These are phyloP conservation scores for Colinus virginianus DNA, from an alignment of 2,113 vertebrate species.

Conservation along the genomic window DNA sequence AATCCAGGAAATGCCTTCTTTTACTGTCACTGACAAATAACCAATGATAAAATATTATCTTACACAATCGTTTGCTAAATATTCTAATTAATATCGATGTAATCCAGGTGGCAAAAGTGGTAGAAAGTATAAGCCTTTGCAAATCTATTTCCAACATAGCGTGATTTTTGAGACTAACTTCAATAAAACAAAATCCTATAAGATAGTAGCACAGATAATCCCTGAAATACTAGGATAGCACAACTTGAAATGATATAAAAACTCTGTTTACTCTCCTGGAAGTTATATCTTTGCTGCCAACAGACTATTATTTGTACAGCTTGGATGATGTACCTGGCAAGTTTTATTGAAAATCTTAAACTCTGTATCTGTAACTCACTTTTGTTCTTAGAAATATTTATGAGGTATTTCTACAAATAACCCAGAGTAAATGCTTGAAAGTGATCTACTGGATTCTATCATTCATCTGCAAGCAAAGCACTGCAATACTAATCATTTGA, in stretches of 20 bases:
- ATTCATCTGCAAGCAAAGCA: background rate
- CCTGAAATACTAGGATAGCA: background rate
- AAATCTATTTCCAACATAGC: background rate
- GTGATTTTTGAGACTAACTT: background rate
- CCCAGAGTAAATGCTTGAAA: background rate
- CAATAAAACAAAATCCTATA: background rate
- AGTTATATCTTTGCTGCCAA: background rate
- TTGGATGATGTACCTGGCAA: background rate
- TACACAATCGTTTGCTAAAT: background rate
- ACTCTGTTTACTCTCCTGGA: background rate
- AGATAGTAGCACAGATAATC: background rate
- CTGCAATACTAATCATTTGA: background rate
- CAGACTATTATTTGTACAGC: background rate
- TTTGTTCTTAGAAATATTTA: background rate
- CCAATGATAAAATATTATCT: background rate
- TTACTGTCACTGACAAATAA: background rate
- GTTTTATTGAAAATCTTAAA: background rate
- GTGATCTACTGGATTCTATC: background rate
- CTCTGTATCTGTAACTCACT: background rate
- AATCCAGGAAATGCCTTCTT: background rate
- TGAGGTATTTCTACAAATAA: background rate
- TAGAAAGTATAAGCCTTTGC: background rate
- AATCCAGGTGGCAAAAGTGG: background rate
- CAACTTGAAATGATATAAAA: background rate
- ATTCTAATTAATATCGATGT: background rate